Percentiles rank a stretch among this genome's conserved stretches.
Conservation (phyloP, 2,797 vertebrate species). For the Buphagus erythrorhynchus region DNA sequence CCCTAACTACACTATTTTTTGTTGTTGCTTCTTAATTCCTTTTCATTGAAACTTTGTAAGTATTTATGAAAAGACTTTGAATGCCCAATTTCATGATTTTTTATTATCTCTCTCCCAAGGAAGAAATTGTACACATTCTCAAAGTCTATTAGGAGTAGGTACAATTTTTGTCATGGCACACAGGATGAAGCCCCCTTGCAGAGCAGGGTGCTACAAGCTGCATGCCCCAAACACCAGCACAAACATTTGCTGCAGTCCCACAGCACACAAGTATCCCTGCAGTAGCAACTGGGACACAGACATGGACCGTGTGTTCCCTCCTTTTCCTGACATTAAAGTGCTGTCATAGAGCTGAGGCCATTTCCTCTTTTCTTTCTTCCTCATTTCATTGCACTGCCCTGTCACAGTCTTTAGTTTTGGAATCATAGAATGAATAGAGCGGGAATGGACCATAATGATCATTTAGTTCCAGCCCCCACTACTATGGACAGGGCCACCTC, state of each 20-base stretch:
- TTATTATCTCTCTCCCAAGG: not conserved
- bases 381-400: not conserved
- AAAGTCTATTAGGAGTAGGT: not conserved
- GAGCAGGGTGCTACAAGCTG: not conserved
- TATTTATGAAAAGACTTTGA: not conserved
- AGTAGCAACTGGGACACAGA: fast-evolving
- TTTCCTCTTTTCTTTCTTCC: not conserved
- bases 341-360: not conserved
- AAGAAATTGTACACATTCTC: fast-evolving
- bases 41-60: not conserved
- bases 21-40: not conserved
- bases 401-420: not conserved
- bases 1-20: not conserved
- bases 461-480: not conserved
- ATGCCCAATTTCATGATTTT: not conserved
- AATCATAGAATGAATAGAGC: not conserved
- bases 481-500: not conserved
- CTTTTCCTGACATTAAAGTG: not conserved
- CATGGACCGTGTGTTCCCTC: fast-evolving
- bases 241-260: not conserved
- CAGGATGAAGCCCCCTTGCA: not conserved
- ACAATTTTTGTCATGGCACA: fast-evolving
- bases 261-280: fast-evolving
- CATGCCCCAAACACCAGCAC: not conserved
- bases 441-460: not conserved